phyloP scores from a whole-genome alignment of 2,797 vertebrate genomes.

The Clarias pachynema region DNA sequence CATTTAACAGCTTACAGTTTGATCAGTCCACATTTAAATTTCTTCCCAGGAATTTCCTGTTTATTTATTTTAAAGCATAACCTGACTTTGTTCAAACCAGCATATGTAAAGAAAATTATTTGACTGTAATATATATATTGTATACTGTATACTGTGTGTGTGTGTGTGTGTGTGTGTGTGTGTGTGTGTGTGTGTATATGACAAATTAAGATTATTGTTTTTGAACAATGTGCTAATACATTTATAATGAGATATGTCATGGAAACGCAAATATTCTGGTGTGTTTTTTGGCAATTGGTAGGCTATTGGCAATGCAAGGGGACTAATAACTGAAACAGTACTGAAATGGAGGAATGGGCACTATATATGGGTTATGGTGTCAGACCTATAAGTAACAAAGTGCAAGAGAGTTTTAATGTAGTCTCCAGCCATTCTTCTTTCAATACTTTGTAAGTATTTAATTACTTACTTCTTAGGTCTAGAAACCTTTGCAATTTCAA shows the following conservation, averaged over 20 bases:
- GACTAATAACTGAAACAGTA: neutral
- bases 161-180: no score
- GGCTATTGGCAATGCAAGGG: neutral
- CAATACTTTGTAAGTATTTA: neutral
- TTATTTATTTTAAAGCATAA: no score
- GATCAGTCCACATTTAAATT: no score
- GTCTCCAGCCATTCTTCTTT: neutral
- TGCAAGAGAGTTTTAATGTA: neutral
- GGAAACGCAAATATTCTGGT: neutral
- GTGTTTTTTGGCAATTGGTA: neutral
- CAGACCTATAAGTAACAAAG: neutral
- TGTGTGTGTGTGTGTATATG: neutral
- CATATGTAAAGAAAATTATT: neutral
- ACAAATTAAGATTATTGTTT: neutral
- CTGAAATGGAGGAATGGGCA: neutral
- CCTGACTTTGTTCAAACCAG: no score
- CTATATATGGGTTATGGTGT: neutral
- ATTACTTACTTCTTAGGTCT: neutral
- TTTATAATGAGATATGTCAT: neutral
- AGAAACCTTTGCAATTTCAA: slow-evolving; percentile 17
- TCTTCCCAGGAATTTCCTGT: no score
- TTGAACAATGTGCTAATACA: neutral
- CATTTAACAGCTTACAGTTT: no score
- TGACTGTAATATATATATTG: neutral
- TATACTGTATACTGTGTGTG: no score